Percentiles rank a stretch among this genome's conserved stretches.
These are phyloP conservation scores for Peromyscus nudipes DNA, from an alignment of 2,797 vertebrate species.

Conservation along the genomic window DNA sequence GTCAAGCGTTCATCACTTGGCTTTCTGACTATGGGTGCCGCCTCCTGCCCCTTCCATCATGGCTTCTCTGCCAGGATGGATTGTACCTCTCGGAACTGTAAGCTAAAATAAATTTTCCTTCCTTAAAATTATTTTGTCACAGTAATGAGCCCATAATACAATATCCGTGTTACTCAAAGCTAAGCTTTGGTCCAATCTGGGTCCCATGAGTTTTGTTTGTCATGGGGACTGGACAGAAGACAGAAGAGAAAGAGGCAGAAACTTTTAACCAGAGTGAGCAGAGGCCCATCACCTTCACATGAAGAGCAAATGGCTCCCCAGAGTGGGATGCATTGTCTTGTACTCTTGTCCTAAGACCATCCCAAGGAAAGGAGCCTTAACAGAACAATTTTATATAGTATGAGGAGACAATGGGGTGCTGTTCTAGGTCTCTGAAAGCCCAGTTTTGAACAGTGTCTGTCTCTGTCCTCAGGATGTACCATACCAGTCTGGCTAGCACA, in stretches of 20 bases:
- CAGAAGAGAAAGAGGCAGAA: not conserved
- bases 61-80: not conserved
- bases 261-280: not conserved
- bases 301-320: not conserved
- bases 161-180: not conserved
- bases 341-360: not conserved
- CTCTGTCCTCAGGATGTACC: not conserved
- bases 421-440: not conserved
- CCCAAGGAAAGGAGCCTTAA: not conserved
- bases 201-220: not conserved
- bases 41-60: not conserved
- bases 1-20: not conserved
- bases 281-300: not conserved
- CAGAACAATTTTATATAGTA: not conserved
- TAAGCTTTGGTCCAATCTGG: not conserved
- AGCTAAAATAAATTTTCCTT: not conserved
- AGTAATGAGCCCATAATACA: not conserved
- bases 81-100: not conserved
- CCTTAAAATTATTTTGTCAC: not conserved
- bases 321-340: not conserved
- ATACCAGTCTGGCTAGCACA: not conserved
- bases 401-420: not conserved
- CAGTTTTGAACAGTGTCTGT: not conserved
- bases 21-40: not conserved
- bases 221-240: not conserved